A percentile compares a stretch with the other conserved stretches of the same genome.
These are phyloP conservation scores for Saccostrea glomerata DNA, from an alignment of 1,140 invertebrate genomes.

Conservation along the genomic window DNA sequence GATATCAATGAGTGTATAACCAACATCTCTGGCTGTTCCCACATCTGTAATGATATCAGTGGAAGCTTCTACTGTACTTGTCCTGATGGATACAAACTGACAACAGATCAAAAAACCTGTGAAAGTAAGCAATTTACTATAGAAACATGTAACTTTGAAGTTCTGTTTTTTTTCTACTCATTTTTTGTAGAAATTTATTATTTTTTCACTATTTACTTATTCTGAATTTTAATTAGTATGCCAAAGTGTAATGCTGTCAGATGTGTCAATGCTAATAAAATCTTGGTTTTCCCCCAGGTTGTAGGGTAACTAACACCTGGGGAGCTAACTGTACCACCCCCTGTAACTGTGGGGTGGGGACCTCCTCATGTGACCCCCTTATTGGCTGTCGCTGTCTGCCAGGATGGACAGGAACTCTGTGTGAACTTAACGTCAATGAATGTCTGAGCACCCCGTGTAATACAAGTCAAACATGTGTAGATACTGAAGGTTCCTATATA, in stretches of 20 bases:
- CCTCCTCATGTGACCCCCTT: constrained; percentile 54
- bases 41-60: constrained; percentile 66
- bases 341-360: constrained; percentile 61
- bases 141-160: background rate
- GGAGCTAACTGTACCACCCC: constrained; percentile 59
- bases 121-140: constrained; percentile 21
- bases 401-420: constrained; percentile 62
- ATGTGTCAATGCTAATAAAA: background rate
- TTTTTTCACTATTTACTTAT: too few species aligned
- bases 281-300: background rate
- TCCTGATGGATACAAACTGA: constrained; percentile 59
- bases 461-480: constrained; percentile 52
- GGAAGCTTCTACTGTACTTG: constrained; percentile 68
- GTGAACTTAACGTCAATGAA: constrained; percentile 62
- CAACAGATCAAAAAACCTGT: constrained; percentile 47
- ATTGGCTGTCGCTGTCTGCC: constrained; percentile 63
- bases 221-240: too few species aligned
- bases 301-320: constrained; percentile 10
- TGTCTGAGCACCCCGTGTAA: constrained; percentile 53
- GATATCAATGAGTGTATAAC: constrained; percentile 67
- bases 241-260: background rate
- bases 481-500: constrained; percentile 57
- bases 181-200: too few species aligned
- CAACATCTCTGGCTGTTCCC: constrained; percentile 58
- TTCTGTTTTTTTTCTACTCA: too few species aligned